Evolutionary conservation across 2,888 invertebrate genomes (phyloP).

Genomic region (Stenchaetothrips biformis): DNA sequence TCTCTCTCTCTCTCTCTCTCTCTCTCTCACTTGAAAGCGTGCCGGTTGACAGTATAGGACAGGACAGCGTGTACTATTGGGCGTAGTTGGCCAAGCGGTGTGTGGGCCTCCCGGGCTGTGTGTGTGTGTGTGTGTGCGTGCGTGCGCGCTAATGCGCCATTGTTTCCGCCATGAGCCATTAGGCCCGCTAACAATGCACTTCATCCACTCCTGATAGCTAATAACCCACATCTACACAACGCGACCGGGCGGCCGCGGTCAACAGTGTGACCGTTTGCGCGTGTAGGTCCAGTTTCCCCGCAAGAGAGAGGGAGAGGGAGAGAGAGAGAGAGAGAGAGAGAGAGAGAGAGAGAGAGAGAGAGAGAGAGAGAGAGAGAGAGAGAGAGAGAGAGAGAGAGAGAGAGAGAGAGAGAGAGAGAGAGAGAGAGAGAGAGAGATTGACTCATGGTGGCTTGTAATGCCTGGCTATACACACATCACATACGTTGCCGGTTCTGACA

Average conservation of each 20-base stretch:
- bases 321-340: no score
- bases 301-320: background rate
- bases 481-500: no score
- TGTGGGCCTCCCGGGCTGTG: no score
- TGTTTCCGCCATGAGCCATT: slow-evolving; percentile 16
- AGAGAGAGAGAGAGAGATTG: no score
- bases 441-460: background rate
- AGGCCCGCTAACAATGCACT: slow-evolving; percentile 15
- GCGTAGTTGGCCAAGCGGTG: background rate
- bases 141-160: background rate
- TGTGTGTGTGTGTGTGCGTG: slow-evolving; percentile 4
- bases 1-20: no score
- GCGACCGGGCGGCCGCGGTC: background rate
- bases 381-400: no score
- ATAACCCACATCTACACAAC: background rate
- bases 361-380: no score
- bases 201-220: background rate
- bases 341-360: no score
- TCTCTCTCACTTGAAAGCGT: background rate
- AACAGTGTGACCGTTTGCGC: background rate
- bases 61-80: background rate
- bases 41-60: background rate
- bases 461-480: no score
- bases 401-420: no score
- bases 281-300: background rate